Evolutionary conservation across 1,140 invertebrate species (phyloP).

Genomic region (Diplogasteroides magnus): DNA sequence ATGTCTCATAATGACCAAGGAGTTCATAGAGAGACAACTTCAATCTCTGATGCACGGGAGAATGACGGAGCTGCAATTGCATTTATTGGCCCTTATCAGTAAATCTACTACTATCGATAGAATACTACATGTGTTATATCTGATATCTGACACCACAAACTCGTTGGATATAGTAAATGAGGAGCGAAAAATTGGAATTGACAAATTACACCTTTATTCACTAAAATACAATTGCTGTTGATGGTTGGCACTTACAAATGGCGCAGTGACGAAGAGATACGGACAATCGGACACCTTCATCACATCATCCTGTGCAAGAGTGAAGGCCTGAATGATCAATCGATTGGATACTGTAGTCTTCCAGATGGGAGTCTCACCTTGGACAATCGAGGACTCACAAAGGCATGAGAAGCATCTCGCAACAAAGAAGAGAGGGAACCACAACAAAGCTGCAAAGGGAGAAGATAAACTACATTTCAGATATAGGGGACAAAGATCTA

Average conservation of each 20-base stretch:
- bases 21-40: slow-evolving; percentile 85
- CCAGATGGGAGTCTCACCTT: not conserved
- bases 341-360: not conserved
- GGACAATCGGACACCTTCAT: slow-evolving; percentile 59
- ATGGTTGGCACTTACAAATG: slow-evolving; percentile 57
- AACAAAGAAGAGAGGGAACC: slow-evolving; percentile 46
- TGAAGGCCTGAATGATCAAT: slow-evolving; percentile 33
- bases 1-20: slow-evolving; percentile 88
- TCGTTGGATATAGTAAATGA: too few relatives aligned
- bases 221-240: too few relatives aligned
- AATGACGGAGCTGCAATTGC: slow-evolving; percentile 60
- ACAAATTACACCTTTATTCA: too few relatives aligned
- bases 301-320: slow-evolving; percentile 56
- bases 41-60: slow-evolving; percentile 68
- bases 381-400: slow-evolving; percentile 38
- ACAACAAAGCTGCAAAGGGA: slow-evolving; percentile 11
- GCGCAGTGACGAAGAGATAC: slow-evolving; percentile 58
- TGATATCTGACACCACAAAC: too few relatives aligned
- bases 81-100: too few relatives aligned
- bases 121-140: too few relatives aligned
- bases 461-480: too few relatives aligned
- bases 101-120: too few relatives aligned
- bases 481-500: too few relatives aligned
- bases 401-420: slow-evolving; percentile 51
- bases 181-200: too few relatives aligned